Evolutionary conservation across 2,113 vertebrate genomes (phyloP).

Genomic region (Phaethon lepturus): DNA sequence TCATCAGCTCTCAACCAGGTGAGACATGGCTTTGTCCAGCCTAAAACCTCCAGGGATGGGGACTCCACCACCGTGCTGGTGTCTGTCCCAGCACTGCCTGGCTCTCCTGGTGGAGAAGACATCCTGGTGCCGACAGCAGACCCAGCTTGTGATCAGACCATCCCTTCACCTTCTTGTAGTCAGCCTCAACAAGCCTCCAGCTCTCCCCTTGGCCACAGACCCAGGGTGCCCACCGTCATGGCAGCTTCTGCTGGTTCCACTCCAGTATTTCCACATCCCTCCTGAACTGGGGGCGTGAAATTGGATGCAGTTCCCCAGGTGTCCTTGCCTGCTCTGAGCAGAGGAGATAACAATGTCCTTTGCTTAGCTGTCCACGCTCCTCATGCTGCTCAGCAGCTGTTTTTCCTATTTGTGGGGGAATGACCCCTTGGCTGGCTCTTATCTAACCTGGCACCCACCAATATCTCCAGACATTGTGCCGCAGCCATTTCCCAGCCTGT

Average conservation of each 20-base stretch:
- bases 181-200: background rate
- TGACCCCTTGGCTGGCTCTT: background rate
- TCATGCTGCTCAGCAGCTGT: background rate
- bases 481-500: background rate
- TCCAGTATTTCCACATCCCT: background rate
- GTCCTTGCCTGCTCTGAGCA: background rate
- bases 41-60: background rate
- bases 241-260: background rate
- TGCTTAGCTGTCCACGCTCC: background rate
- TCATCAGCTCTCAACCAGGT: background rate
- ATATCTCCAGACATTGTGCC: background rate
- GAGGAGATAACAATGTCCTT: background rate
- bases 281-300: background rate
- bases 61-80: no score
- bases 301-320: no score
- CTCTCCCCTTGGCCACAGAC: background rate
- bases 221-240: background rate
- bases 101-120: background rate
- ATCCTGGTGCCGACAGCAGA: background rate
- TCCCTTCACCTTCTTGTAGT: background rate
- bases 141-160: background rate
- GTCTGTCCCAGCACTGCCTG: background rate
- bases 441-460: background rate
- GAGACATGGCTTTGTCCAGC: background rate
- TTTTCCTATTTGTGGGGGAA: background rate